These are phyloP conservation scores for Megalops atlanticus DNA, from an alignment of 2,113 vertebrate species.

Conservation along the genomic window DNA sequence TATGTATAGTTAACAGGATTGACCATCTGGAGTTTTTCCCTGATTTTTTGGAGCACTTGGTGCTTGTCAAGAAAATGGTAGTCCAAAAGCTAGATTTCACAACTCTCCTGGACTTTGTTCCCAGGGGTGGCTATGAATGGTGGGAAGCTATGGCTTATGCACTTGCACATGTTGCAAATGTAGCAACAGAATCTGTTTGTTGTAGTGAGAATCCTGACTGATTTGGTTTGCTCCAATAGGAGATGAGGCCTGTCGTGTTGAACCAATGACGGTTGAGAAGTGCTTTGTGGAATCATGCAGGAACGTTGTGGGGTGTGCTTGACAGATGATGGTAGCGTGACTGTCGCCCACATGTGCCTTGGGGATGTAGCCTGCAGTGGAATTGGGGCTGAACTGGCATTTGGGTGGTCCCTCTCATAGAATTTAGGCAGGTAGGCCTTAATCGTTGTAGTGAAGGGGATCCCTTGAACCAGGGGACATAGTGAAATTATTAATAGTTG, in stretches of 20 bases:
- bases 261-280: neutral
- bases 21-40: slow-evolving; percentile 7
- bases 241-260: neutral
- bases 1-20: slow-evolving; percentile 17
- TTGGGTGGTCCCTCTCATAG: slow-evolving; percentile 2
- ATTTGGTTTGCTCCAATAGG: slow-evolving; percentile 16
- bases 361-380: slow-evolving; percentile 47
- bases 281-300: slow-evolving; percentile 9
- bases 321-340: slow-evolving; percentile 35
- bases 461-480: neutral
- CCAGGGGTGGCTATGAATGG: neutral
- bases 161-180: slow-evolving; percentile 17
- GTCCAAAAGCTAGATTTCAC: slow-evolving; percentile 16
- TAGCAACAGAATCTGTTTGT: slow-evolving; percentile 24
- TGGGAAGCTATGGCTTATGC: neutral
- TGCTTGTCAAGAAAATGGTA: slow-evolving; percentile 5
- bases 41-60: slow-evolving; percentile 22
- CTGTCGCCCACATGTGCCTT: slow-evolving; percentile 67
- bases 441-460: slow-evolving; percentile 8
- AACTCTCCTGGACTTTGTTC: neutral
- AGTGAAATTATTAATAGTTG: neutral
- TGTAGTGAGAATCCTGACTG: slow-evolving; percentile 1
- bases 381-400: slow-evolving; percentile 15
- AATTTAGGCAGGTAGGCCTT: slow-evolving; percentile 30
- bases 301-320: slow-evolving; percentile 22